These are phyloP conservation scores for Lophura swinhoii DNA, from an alignment of 2,797 vertebrate genomes.

Conservation along the genomic window DNA sequence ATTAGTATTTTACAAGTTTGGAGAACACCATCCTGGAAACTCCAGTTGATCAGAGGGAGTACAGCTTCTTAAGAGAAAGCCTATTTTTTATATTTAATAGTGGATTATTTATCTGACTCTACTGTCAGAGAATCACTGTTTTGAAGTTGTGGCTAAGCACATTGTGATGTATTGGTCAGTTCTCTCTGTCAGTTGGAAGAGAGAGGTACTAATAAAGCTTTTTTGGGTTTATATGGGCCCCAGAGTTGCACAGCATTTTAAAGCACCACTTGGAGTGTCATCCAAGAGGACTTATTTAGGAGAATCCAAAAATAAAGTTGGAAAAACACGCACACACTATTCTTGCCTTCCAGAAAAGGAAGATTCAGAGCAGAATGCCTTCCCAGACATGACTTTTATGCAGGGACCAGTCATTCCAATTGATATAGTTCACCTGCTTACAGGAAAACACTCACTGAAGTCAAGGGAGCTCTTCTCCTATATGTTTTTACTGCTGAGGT, in stretches of 20 bases:
- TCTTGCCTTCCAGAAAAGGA: neutral
- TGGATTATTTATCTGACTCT: neutral
- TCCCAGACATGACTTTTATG: neutral
- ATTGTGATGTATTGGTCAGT: neutral
- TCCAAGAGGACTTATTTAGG: neutral
- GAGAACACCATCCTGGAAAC: neutral
- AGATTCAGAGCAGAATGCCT: neutral
- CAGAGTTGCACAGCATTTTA: neutral
- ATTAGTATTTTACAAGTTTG: neutral
- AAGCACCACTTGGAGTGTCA: neutral
- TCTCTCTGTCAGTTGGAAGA: neutral
- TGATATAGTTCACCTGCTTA: neutral
- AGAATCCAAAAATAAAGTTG: neutral
- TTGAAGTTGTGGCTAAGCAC: neutral
- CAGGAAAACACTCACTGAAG: neutral
- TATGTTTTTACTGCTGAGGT: neutral
- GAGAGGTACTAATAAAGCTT: neutral
- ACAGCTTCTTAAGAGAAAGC: neutral
- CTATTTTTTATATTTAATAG: neutral
- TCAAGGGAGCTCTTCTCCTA: neutral
- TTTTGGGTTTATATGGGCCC: neutral
- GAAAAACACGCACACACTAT: neutral
- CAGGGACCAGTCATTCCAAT: neutral
- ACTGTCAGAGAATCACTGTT: neutral
- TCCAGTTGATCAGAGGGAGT: neutral